A percentile compares a stretch with the other conserved stretches of the same genome.
phyloP scores from a whole-genome alignment of 2,797 vertebrate species.

The Propithecus perrieri region DNA sequence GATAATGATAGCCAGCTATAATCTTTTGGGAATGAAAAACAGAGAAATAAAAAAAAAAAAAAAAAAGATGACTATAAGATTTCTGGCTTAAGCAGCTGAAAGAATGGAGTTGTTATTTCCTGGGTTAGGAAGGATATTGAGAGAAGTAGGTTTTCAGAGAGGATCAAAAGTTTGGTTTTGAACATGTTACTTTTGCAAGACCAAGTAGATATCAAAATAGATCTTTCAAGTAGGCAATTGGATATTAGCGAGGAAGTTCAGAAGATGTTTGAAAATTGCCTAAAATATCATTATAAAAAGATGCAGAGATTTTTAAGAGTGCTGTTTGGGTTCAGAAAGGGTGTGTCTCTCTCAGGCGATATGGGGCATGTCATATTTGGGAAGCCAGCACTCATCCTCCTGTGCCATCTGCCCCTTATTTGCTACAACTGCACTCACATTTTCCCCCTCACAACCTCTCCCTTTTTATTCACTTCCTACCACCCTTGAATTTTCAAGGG shows the following conservation, averaged over 20 bases:
- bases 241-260: background rate
- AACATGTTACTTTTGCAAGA: background rate
- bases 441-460: conserved; percentile 40
- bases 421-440: conserved; percentile 11
- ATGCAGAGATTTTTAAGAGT: background rate
- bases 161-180: background rate
- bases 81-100: background rate
- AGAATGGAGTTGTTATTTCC: background rate
- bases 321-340: background rate
- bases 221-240: background rate
- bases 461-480: conserved; percentile 59
- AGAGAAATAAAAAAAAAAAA: background rate
- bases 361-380: conserved; percentile 9
- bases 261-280: background rate
- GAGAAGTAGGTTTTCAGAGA: background rate
- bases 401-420: conserved; percentile 56
- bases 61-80: background rate
- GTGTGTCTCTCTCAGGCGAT: background rate
- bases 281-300: background rate
- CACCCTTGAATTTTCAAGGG: conserved; percentile 68
- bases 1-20: background rate
- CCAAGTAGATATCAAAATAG: background rate
- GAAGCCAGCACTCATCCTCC: background rate
- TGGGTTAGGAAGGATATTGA: background rate
- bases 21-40: background rate